Base-by-base conservation (phyloP, 2,113 vertebrate genomes). In the Phalacrocorax pelagicus region DNA sequence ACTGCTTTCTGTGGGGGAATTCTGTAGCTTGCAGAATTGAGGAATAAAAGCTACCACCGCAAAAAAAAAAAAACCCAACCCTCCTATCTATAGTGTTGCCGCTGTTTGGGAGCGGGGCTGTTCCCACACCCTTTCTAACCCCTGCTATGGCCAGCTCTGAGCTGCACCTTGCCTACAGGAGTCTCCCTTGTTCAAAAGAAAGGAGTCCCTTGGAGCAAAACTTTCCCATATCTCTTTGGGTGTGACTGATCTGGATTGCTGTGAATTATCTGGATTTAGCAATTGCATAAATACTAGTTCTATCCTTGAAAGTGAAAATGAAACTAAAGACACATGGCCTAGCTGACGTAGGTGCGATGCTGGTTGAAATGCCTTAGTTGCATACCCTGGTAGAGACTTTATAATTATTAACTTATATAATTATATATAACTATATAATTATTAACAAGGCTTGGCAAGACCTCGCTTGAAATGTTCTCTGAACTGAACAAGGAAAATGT, bases 211-310 rank as follows among this genome's bases (percentile, higher is more conserved):
- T 11, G 26, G 21, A 71, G 40, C 52, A 74, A 59, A 57, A 42
- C 9, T 67, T 54, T 21, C 12, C 4, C 1, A 5, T 0, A 0
- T 10, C 8, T 32, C 3, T 22, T 70, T 59, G 38, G 1, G 1
- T 27, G 2, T 79, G 66, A 65, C 44, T 32, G 29, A 32, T 83
- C 27, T 38, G 44, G 40, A 29, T 57, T 57, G 44, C 6, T 18
- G 15, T 46, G 44, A 46, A 7, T 46, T 18, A 27, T 83, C 27
- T 38, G 38, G 40, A 29, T 57, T 57, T 36, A 57, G 21, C 23
- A 62, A 15, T 29, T 0, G 0, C 18, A 40, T 59, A 57, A 94
- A 57, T 38, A 42, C 21, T 14, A 73, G 16, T 52, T 77, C 29
- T 61, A 65, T 14, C 27, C 21, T 30, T 57, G 69, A 18, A 9